phyloP scores from a whole-genome alignment of 2,113 vertebrate genomes.

The Sander vitreus region DNA sequence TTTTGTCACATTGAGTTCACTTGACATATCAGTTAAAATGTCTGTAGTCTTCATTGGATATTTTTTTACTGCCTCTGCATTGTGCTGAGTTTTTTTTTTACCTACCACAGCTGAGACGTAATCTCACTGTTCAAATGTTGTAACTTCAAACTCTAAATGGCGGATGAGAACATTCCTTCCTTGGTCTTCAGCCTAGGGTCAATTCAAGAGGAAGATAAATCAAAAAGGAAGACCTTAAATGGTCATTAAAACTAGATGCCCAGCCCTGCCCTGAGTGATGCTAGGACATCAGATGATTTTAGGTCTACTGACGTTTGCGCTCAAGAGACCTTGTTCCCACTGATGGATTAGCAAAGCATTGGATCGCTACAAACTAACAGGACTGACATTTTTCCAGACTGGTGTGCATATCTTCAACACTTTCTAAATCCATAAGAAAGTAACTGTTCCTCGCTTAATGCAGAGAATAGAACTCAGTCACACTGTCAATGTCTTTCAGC shows the following conservation, averaged over 20 bases:
- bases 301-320: conserved; percentile 23
- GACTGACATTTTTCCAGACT: conserved; percentile 56
- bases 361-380: conserved; percentile 55
- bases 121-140: conserved; percentile 51
- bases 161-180: conserved; percentile 21
- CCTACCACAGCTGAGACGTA: neutral
- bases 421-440: conserved; percentile 53
- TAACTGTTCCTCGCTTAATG: conserved; percentile 27
- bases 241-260: conserved; percentile 52
- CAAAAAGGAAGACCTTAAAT: conserved; percentile 51
- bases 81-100: neutral
- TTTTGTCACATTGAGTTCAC: neutral
- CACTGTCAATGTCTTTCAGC: conserved; percentile 29
- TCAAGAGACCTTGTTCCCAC: conserved; percentile 38
- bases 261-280: conserved; percentile 28
- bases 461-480: conserved; percentile 38
- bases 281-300: conserved; percentile 18
- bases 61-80: neutral
- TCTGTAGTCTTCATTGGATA: neutral
- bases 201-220: conserved; percentile 37
- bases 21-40: neutral
- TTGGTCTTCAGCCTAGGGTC: conserved; percentile 43
- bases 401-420: conserved; percentile 62
- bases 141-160: conserved; percentile 32
- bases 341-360: conserved; percentile 56